phyloP scores from a whole-genome alignment of 1,140 invertebrate species.

The Andricus grossulariae region DNA sequence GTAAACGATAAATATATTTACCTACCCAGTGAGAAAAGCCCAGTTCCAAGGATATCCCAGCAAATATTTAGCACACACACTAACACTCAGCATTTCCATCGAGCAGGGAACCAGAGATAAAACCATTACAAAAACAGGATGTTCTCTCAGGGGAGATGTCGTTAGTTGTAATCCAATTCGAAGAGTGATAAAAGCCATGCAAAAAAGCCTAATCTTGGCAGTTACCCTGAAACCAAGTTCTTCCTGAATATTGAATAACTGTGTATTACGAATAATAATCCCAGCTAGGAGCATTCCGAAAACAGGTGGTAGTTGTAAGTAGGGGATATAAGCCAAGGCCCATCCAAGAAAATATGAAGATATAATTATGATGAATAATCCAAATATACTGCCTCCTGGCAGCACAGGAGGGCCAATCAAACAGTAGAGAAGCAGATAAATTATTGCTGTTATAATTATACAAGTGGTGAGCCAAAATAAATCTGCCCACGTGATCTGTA shows the following conservation, averaged over 20 bases:
- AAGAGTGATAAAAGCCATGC: slow-evolving; percentile 67
- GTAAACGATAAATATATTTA: not conserved
- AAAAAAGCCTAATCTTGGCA: slow-evolving; percentile 65
- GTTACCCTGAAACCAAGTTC: slow-evolving; percentile 52
- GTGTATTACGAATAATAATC: slow-evolving; percentile 64
- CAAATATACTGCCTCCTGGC: slow-evolving; percentile 59
- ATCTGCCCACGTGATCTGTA: slow-evolving; percentile 54
- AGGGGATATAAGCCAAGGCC: slow-evolving; percentile 61
- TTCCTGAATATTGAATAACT: slow-evolving; percentile 64
- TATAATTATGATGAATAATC: slow-evolving; percentile 59
- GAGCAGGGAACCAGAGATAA: slow-evolving; percentile 67
- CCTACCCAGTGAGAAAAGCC: slow-evolving; percentile 68
- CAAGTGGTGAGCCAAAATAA: slow-evolving; percentile 56
- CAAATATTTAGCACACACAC: slow-evolving; percentile 54
- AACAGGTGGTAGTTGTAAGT: slow-evolving; percentile 66
- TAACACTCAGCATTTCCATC: slow-evolving; percentile 58
- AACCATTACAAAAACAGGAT: slow-evolving; percentile 59
- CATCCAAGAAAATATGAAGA: slow-evolving; percentile 63
- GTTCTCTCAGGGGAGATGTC: slow-evolving; percentile 55
- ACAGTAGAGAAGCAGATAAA: slow-evolving; percentile 59
- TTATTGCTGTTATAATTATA: slow-evolving; percentile 39
- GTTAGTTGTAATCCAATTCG: slow-evolving; percentile 67
- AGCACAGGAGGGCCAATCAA: slow-evolving; percentile 60
- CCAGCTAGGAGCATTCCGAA: slow-evolving; percentile 72
- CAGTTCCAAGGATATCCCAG: slow-evolving; percentile 66